Percentiles rank a stretch among this genome's conserved stretches.
phyloP scores from a whole-genome alignment of 1,140 invertebrate species.

The Matsumurasca onukii region DNA sequence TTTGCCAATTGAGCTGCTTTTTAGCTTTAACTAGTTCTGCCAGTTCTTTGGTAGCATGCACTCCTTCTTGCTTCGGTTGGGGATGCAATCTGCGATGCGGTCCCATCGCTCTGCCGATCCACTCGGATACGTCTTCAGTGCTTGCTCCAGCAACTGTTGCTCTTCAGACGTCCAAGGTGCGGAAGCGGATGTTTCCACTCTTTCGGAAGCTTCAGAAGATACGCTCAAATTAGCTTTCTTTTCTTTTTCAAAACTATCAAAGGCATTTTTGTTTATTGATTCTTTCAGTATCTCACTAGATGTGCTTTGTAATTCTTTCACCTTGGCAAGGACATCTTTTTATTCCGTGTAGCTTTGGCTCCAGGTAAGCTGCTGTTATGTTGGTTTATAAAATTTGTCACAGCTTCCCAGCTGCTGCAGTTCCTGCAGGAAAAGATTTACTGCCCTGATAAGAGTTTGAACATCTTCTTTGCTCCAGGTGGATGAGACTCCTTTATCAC shows the following conservation, averaged over 20 bases:
- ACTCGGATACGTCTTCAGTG: conserved; percentile 90
- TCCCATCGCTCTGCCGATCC: conserved; percentile 91
- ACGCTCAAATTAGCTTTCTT: conserved; percentile 67
- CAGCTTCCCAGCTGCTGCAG: conserved; percentile 94
- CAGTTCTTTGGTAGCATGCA: conserved; percentile 93
- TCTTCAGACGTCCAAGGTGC: conserved; percentile 89
- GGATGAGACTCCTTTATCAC: conserved; percentile 43
- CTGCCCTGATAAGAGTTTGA: conserved; percentile 90
- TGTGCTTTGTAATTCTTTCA: conserved; percentile 90
- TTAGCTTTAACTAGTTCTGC: conserved; percentile 95
- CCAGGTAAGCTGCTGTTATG: conserved; percentile 60
- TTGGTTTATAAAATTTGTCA: conserved; percentile 94
- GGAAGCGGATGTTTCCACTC: conserved; percentile 43
- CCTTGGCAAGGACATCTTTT: conserved; percentile 95
- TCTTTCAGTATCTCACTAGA: conserved; percentile 81
- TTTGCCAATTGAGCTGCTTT: conserved; percentile 71
- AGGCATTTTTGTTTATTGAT: conserved; percentile 88
- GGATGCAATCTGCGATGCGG: conserved; percentile 87
- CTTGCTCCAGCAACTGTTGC: conserved; percentile 93
- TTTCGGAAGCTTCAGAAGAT: conserved; percentile 59
- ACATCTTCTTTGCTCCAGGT: conserved; percentile 80
- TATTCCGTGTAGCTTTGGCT: conserved; percentile 55
- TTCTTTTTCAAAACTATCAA: conserved; percentile 86
- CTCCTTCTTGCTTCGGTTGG: conserved; percentile 91
- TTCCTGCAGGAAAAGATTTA: conserved; percentile 97